Evolutionary conservation across 2,888 invertebrate genomes (phyloP), one percentile per base, ranked within the genome.

Genomic region (Willowsia nigromaculata): DNA sequence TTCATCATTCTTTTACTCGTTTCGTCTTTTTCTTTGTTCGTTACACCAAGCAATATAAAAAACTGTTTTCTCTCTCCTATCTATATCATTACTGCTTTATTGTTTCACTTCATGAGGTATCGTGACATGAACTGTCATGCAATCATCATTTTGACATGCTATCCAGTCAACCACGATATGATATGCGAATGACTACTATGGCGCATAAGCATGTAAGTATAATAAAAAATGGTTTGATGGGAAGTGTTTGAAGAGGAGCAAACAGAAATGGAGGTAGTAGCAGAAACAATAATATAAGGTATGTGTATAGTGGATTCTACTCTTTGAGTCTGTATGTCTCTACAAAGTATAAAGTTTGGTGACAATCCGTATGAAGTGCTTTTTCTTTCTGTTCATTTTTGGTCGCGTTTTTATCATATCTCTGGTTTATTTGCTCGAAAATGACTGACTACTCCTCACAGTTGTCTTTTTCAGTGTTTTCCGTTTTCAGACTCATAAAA

Each of bases 41-140:
- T 88, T 83, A 82, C 56, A 43, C 15, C 11, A 15, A 59, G 47
- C 40, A 82, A 74, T 81, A 81, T 74, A 82, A 65, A 81, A 86
- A 65, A 53, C 25, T 25, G 22, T 30, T 53, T 76, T 33, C 18
- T 53, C 9, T 53, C 18, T 59, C 74, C 78, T 84, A 88, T 88
- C 88, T 88, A 80, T 88, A 88, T 88, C 88, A 88, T 88, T 88
- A 88, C 84, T 84, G 33, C 84, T 88, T 88, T 88, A 88, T 88
- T 88, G 88, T 88, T 88, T 88, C 88, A 88, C 88, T 88, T 88
- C 88, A 88, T 88, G 88, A 78, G 88, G 84, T 88, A 84, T 88
- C 88, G 88, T 88, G 88, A 84, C 88, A 88, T 47, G 88, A 80
- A 88, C 88, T 88, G 88, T 88, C 88, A 88, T 88, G 88, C 88